Evolutionary conservation across 2,888 invertebrate species (phyloP).

Genomic region (Cantharis lateralis): DNA sequence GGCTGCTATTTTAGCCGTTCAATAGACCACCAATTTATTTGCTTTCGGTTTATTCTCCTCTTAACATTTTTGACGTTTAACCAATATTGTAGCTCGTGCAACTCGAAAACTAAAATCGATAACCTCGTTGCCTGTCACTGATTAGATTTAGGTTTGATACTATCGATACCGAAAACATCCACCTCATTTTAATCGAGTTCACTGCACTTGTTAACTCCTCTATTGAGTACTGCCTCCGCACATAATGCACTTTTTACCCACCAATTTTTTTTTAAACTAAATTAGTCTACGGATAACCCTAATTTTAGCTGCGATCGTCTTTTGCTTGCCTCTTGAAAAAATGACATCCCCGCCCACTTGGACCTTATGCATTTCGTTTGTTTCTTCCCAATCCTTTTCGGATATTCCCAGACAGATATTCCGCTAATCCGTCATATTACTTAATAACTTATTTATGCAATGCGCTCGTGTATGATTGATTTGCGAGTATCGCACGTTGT

Average conservation of each 20-base stretch:
- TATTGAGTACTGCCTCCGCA: constrained; percentile 3
- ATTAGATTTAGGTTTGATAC: constrained; percentile 38
- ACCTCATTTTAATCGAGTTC: constrained; percentile 31
- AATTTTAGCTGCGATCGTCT: background rate
- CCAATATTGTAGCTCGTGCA: constrained; percentile 13
- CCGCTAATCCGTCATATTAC: background rate
- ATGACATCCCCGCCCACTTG: constrained; percentile 19
- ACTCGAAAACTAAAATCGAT: constrained; percentile 34
- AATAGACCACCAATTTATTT: constrained; percentile 28
- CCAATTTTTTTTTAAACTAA: background rate
- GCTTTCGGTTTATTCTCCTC: constrained; percentile 3
- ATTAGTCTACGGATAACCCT: background rate
- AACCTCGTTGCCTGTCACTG: constrained; percentile 30
- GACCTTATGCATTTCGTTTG: background rate
- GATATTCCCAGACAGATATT: too few relatives aligned
- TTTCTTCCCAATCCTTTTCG: background rate
- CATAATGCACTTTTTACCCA: constrained; percentile 25
- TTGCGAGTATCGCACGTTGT: background rate
- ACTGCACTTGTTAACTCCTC: constrained; percentile 30
- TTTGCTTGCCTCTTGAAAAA: background rate
- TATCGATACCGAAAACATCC: constrained; percentile 37
- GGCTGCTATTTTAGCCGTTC: constrained; percentile 42
- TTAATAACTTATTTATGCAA: background rate
- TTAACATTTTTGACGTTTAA: background rate
- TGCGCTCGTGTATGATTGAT: background rate